Conservation (phyloP, 2,113 vertebrate species). For the Gopherus evgoodei region DNA sequence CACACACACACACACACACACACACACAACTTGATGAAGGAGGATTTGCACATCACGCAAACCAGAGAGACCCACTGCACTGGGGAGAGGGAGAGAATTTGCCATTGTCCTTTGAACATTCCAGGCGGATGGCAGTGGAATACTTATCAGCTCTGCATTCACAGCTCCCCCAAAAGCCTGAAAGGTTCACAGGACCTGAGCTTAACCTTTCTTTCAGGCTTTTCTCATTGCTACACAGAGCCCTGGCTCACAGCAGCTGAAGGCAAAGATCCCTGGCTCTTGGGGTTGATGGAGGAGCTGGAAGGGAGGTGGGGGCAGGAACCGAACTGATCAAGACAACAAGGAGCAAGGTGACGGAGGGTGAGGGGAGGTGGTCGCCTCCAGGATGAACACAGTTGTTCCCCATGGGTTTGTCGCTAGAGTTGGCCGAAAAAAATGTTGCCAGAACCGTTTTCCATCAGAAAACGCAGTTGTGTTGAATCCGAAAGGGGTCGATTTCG, state of each 20-base stretch:
- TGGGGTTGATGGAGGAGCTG: neutral
- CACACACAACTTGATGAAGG: neutral
- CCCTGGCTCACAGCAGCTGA: neutral
- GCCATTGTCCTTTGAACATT: constrained; percentile 8
- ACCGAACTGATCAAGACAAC: neutral
- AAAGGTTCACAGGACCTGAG: neutral
- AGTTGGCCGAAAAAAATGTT: neutral
- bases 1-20: neutral
- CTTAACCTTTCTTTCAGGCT: constrained; percentile 5
- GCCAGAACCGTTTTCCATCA: neutral
- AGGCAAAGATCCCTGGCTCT: neutral
- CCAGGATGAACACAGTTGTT: neutral
- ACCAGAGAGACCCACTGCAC: neutral
- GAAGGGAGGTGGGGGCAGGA: neutral
- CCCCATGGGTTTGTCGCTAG: neutral
- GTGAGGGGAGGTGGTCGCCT: neutral
- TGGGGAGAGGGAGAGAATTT: neutral
- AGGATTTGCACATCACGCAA: neutral
- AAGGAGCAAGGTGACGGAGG: neutral
- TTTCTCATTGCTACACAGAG: neutral
- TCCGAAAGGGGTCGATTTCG: neutral
- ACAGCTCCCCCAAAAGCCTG: neutral
- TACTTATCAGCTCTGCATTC: constrained; percentile 14
- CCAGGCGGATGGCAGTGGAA: neutral
- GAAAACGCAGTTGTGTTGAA: neutral